These are phyloP conservation scores for Cartodere bifasciata DNA, from an alignment of 2,888 invertebrate genomes.

Conservation along the genomic window DNA sequence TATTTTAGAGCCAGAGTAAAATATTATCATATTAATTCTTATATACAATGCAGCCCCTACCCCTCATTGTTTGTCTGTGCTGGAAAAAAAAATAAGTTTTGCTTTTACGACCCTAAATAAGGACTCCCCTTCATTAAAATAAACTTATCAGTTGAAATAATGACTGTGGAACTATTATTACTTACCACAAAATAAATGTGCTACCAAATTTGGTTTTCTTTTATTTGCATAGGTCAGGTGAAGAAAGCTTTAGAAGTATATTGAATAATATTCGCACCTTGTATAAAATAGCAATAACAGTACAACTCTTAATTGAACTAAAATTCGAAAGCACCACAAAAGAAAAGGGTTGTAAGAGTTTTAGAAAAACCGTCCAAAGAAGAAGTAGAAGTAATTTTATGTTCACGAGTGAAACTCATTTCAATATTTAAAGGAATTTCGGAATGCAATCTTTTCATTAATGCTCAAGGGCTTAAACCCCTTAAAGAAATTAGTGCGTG, in stretches of 20 bases:
- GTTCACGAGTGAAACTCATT: conserved; percentile 14
- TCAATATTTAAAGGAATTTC: conserved; percentile 26
- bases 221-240: too few species aligned
- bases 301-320: not conserved
- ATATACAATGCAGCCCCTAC: conserved; percentile 31
- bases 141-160: too few species aligned
- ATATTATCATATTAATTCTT: conserved; percentile 34
- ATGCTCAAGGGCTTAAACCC: conserved; percentile 28
- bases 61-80: conserved; percentile 28
- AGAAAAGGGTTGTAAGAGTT: too few species aligned
- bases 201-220: too few species aligned
- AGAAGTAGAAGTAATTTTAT: conserved; percentile 1
- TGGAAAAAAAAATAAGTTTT: too few species aligned
- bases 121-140: too few species aligned
- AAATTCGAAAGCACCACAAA: conserved; percentile 2
- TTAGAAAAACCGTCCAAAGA: conserved; percentile 1
- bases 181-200: too few species aligned
- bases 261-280: too few species aligned
- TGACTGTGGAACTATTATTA: too few species aligned
- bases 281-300: too few species aligned
- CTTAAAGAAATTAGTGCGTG: conserved; percentile 33
- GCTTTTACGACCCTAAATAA: too few species aligned
- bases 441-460: conserved; percentile 29
- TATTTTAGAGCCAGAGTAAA: conserved; percentile 30
- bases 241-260: too few species aligned